A percentile compares a stretch with the other conserved stretches of the same genome.
phyloP scores from a whole-genome alignment of 2,888 invertebrate genomes.

The Gymnoscelis rufifasciata region DNA sequence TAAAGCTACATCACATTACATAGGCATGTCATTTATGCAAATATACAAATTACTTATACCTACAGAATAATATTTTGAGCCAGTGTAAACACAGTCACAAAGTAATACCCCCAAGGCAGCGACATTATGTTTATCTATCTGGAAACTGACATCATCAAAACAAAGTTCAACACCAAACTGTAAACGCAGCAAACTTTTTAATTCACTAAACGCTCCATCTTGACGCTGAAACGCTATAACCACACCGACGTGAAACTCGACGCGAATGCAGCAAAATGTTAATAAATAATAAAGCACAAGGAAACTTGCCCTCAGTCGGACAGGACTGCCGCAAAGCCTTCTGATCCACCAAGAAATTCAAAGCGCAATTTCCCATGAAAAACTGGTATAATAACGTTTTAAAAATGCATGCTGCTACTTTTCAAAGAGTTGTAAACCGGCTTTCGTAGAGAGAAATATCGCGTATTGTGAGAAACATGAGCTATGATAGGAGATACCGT shows the following conservation, averaged over 20 bases:
- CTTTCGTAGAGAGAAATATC: constrained; percentile 1
- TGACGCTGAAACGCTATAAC: constrained; percentile 16
- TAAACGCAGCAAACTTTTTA: constrained; percentile 16
- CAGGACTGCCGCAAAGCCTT: constrained; percentile 24
- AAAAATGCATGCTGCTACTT: constrained; percentile 3
- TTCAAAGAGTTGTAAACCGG: neutral
- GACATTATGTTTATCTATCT: too few relatives aligned
- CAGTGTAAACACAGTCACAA: too few relatives aligned
- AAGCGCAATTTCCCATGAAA: constrained; percentile 15
- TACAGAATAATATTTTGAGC: too few relatives aligned
- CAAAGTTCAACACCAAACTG: constrained; percentile 9
- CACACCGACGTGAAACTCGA: constrained; percentile 12
- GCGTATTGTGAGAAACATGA: neutral
- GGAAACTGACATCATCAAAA: neutral
- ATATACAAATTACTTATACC: too few relatives aligned
- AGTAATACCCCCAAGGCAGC: too few relatives aligned
- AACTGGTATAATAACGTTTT: constrained; percentile 6
- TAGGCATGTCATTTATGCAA: too few relatives aligned
- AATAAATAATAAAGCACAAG: constrained; percentile 21
- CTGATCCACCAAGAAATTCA: constrained; percentile 20
- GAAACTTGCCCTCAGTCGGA: constrained; percentile 21
- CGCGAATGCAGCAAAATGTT: constrained; percentile 20
- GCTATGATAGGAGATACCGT: too few relatives aligned
- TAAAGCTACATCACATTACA: too few relatives aligned
- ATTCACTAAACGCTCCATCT: constrained; percentile 18